Evolutionary conservation across 1,140 invertebrate genomes (phyloP).

Genomic region (Matsumurasca onukii): DNA sequence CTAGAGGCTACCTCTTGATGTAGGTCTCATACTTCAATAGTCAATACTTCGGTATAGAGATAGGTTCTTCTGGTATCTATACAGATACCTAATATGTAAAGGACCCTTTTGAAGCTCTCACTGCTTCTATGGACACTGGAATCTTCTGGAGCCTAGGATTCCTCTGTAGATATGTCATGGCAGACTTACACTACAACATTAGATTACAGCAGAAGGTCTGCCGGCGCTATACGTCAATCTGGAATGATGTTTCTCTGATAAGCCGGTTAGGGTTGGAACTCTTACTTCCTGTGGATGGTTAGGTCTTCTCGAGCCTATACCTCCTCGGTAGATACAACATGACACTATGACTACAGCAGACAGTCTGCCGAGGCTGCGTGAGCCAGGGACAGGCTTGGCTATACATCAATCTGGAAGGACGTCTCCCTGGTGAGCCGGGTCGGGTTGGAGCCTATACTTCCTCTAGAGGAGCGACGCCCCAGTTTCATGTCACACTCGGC

Average conservation of each 20-base stretch:
- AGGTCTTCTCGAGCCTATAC: too few species aligned
- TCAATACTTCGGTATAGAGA: too few species aligned
- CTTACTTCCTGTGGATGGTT: conserved; percentile 37
- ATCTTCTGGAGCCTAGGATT: too few species aligned
- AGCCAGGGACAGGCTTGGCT: conserved; percentile 35
- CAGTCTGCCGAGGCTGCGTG: not conserved
- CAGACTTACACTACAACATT: too few species aligned
- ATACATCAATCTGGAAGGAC: conserved; percentile 48
- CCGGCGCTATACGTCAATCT: conserved; percentile 46
- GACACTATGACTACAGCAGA: not conserved
- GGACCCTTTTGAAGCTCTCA: too few species aligned
- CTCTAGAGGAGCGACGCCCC: conserved; percentile 38
- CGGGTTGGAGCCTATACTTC: conserved; percentile 32
- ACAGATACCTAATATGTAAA: too few species aligned
- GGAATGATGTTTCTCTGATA: conserved; percentile 45
- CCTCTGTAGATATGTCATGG: too few species aligned
- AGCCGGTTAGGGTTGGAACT: conserved; percentile 36
- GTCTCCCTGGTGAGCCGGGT: conserved; percentile 43
- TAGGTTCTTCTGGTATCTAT: too few species aligned
- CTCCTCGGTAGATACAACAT: too few species aligned
- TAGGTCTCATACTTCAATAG: too few species aligned
- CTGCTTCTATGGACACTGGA: too few species aligned
- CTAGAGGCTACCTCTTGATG: too few species aligned
- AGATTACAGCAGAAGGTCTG: not conserved
- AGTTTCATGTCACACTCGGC: conserved; percentile 51